These are phyloP conservation scores for Rhynchomys soricoides DNA, from an alignment of 2,113 vertebrate genomes.

Conservation along the genomic window DNA sequence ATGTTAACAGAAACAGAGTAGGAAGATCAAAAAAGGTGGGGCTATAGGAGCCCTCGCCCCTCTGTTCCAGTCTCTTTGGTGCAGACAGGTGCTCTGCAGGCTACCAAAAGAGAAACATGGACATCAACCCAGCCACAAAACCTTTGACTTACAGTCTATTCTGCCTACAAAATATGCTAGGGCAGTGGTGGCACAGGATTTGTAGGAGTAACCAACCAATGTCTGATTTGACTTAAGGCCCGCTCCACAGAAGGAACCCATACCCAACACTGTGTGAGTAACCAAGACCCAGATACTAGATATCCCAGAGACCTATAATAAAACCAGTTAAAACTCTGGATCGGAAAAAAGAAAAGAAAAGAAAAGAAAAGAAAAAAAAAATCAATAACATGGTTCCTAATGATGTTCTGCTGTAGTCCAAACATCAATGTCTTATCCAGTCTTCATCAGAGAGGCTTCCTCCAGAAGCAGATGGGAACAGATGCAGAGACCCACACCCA, in stretches of 20 bases:
- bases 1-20: constrained; percentile 23
- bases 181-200: background rate
- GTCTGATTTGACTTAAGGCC: background rate
- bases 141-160: background rate
- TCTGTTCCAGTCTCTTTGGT: background rate
- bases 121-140: background rate
- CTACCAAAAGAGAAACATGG: background rate
- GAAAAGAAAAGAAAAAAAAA: background rate
- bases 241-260: no score
- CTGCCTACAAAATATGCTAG: background rate
- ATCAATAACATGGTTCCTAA: background rate
- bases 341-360: background rate
- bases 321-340: background rate
- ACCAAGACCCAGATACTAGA: background rate
- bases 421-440: background rate
- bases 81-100: background rate
- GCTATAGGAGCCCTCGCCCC: background rate
- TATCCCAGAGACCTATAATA: background rate
- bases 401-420: background rate
- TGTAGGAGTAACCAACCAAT: background rate
- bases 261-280: background rate
- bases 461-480: background rate
- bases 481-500: background rate
- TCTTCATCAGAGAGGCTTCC: background rate
- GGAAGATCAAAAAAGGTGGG: background rate